Evolutionary conservation across 2,797 vertebrate species (phyloP), one percentile per base, ranked within the genome.

Genomic region (Brotula barbata): DNA sequence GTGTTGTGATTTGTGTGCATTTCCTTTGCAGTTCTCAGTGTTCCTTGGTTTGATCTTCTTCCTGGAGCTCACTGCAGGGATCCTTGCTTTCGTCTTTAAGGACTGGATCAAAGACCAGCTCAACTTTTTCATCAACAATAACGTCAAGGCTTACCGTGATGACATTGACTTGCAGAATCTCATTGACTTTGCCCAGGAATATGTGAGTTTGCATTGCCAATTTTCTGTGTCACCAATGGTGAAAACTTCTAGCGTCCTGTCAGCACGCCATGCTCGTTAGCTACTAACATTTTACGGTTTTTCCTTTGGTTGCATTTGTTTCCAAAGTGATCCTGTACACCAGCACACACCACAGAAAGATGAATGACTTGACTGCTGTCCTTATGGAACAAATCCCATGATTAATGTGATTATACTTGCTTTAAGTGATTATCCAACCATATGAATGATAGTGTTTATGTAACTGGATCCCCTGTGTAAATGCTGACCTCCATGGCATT

Each of bases 51-150:
- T 97, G 85, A 96, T 96, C 85, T 97, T 96, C 87, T 97, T 95
- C 90, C 75, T 96, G 89, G 95, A 97, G 89, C 87, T 97, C 76
- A 94, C 95, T 0, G 91, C 94, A 0, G 95, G 95, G 64, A 93
- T 97, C 85, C 90, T 96, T 23, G 94, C 95, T 72, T 97, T 96
- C 2, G 94, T 96, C 62, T 97, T 97, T 83, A 96, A 97, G 78
- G 95, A 95, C 85, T 96, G 95, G 95, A 94, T 97, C 86, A 95
- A 95, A 89, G 94, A 97, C 86, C 95, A 97, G 88, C 93, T 97
- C 47, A 97, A 97, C 83, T 90, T 95, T 78, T 97, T 97, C 87
- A 96, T 97, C 87, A 94, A 96, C 87, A 97, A 94, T 71, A 97
- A 96, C 8, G 92, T 96, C 83, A 95, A 95, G 88, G 95, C 95